These are phyloP conservation scores for Micoletzkya japonica DNA, from an alignment of 2,888 invertebrate genomes.

Conservation along the genomic window DNA sequence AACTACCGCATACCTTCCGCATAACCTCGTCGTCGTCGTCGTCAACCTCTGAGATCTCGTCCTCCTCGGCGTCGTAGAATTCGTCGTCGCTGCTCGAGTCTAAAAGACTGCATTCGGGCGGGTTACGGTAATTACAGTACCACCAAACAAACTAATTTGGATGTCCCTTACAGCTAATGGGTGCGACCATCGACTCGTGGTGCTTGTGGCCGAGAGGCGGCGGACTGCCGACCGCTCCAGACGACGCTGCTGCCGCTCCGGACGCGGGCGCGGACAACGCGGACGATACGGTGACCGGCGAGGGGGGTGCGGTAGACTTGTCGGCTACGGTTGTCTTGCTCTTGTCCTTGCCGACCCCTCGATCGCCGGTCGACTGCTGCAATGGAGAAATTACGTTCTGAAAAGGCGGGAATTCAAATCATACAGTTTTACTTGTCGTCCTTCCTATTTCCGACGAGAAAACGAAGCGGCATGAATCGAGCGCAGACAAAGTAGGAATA, in stretches of 20 bases:
- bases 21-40: slow-evolving; percentile 28
- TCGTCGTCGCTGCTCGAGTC: slow-evolving; percentile 70
- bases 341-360: too few relatives aligned
- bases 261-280: not conserved
- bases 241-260: not conserved
- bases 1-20: too few relatives aligned
- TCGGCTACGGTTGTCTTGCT: too few relatives aligned
- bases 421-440: too few relatives aligned
- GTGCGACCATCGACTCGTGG: slow-evolving; percentile 23
- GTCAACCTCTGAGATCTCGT: slow-evolving; percentile 30
- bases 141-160: not conserved
- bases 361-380: too few relatives aligned
- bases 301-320: not conserved
- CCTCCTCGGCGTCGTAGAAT: slow-evolving; percentile 56
- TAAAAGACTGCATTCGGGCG: not conserved
- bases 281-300: not conserved
- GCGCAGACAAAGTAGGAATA: too few relatives aligned
- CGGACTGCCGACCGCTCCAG: not conserved
- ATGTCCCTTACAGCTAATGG: slow-evolving; percentile 15
- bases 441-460: too few relatives aligned
- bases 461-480: too few relatives aligned
- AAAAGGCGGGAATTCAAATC: too few relatives aligned
- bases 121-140: not conserved
- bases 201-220: not conserved
- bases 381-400: too few relatives aligned